Evolutionary conservation across 2,888 invertebrate genomes (phyloP).

Genomic region (Cephus pygmeus): DNA sequence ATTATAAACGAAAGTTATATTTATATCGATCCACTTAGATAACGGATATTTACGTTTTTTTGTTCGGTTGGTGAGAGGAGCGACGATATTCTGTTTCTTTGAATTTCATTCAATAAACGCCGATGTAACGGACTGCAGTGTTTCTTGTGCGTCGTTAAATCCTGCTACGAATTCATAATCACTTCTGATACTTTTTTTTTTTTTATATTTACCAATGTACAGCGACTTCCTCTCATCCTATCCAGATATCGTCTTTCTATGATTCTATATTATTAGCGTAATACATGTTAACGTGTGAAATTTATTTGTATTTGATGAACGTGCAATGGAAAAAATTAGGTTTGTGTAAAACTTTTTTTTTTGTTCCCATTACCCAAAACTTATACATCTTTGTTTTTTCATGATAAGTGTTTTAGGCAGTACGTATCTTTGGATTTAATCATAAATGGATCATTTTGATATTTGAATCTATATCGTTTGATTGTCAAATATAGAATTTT

Average conservation of each 20-base stretch:
- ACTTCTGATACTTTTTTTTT: background rate
- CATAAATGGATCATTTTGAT: no score
- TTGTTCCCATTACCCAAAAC: background rate
- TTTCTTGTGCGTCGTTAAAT: background rate
- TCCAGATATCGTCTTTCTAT: background rate
- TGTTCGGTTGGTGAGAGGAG: slow-evolving; percentile 37
- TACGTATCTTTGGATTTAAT: no score
- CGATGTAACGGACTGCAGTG: slow-evolving; percentile 29
- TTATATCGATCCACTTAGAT: slow-evolving; percentile 59
- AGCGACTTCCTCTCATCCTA: background rate
- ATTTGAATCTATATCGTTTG: background rate
- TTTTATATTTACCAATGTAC: background rate
- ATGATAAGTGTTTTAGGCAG: no score
- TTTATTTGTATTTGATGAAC: background rate
- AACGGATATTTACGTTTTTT: slow-evolving; percentile 52
- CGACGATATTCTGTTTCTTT: slow-evolving; percentile 37
- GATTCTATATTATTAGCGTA: background rate
- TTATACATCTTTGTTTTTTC: background rate
- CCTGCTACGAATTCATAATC: background rate
- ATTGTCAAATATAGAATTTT: background rate
- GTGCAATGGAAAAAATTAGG: background rate
- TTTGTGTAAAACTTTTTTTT: background rate
- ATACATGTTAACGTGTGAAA: background rate
- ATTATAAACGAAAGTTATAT: slow-evolving; percentile 54
- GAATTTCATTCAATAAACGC: slow-evolving; percentile 45